Conservation (phyloP, 1,140 invertebrate species). For the Phocides pigmalion region DNA sequence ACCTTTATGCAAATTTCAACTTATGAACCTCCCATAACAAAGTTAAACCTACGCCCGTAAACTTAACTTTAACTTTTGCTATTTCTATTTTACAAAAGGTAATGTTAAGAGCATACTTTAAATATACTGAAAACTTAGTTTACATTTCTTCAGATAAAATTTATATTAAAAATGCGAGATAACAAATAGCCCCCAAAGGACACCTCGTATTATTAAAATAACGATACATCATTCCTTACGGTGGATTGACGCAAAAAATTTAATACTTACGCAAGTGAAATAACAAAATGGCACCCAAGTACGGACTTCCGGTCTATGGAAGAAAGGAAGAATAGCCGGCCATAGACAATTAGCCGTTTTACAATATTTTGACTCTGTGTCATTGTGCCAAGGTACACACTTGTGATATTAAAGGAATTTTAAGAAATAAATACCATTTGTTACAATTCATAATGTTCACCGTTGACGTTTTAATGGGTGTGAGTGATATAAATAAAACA, state of each 20-base stretch:
- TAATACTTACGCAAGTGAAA: constrained; percentile 39
- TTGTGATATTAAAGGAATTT: constrained; percentile 60
- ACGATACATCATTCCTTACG: constrained; percentile 47
- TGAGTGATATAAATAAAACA: constrained; percentile 21
- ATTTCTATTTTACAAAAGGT: too few species aligned
- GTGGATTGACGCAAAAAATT: constrained; percentile 36
- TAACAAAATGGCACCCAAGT: constrained; percentile 46
- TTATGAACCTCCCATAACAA: too few species aligned
- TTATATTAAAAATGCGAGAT: constrained; percentile 19
- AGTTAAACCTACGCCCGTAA: too few species aligned
- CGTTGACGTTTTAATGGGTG: constrained; percentile 44
- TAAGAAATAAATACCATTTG: constrained; percentile 47
- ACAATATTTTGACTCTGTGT: constrained; percentile 70
- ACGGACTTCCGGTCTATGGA: constrained; percentile 51
- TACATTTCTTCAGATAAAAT: background rate
- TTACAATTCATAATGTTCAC: constrained; percentile 30
- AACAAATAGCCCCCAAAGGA: constrained; percentile 12
- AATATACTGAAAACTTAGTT: too few species aligned
- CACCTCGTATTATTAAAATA: constrained; percentile 31
- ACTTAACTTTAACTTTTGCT: too few species aligned
- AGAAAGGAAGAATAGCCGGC: constrained; percentile 33
- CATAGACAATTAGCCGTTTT: constrained; percentile 59
- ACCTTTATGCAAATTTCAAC: too few species aligned
- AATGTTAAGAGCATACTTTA: too few species aligned
- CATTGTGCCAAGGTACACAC: constrained; percentile 55